These are phyloP conservation scores for Dryobotodes eremita DNA, from an alignment of 2,888 invertebrate species.

Conservation along the genomic window DNA sequence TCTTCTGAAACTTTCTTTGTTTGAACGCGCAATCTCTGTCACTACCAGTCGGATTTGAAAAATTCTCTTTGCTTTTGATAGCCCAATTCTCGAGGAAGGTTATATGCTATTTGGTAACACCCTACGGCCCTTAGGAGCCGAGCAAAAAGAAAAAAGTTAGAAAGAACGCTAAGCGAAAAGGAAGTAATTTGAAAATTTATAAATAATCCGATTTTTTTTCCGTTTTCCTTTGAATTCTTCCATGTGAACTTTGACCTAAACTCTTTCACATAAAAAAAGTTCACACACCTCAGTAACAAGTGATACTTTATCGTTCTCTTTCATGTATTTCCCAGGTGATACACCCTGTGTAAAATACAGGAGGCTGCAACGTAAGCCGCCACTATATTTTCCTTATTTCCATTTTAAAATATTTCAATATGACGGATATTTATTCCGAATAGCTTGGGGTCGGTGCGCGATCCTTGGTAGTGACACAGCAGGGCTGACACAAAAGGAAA, in stretches of 20 bases:
- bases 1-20: no score
- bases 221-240: not conserved
- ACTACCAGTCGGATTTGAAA: no score
- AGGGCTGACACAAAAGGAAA: conserved; percentile 39
- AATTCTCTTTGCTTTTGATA: no score
- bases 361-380: conserved; percentile 56
- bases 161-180: no score
- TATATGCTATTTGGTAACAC: no score
- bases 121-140: no score
- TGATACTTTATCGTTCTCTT: conserved; percentile 5
- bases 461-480: conserved; percentile 15
- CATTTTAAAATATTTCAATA: conserved; percentile 65
- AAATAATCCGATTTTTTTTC: no score
- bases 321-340: conserved; percentile 33
- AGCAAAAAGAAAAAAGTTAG: no score
- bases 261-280: not conserved
- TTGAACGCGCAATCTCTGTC: no score
- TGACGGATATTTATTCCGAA: conserved; percentile 64
- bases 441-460: conserved; percentile 39
- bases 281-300: not conserved
- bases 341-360: conserved; percentile 6
- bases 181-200: no score
- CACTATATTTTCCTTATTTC: conserved; percentile 42
- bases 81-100: no score
- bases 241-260: not conserved